phyloP scores from a whole-genome alignment of 2,797 vertebrate genomes.

The Heterohyrax brucei region DNA sequence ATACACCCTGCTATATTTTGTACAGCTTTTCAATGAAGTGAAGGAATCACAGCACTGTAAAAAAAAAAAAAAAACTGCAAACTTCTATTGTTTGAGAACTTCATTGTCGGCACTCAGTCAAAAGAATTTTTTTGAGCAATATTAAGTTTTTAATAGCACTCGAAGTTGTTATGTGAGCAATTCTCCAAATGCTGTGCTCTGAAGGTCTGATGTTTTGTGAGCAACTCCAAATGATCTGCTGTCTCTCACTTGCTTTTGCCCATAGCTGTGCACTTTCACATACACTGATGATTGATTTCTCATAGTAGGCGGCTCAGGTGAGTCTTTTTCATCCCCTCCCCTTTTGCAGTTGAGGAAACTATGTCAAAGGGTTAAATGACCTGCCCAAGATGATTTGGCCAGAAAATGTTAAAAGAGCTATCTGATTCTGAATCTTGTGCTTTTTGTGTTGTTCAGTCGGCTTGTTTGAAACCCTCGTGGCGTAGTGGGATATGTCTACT shows the following conservation, averaged over 20 bases:
- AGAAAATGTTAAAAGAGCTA: background rate
- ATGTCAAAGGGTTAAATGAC: slow-evolving; percentile 54
- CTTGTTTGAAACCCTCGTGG: background rate
- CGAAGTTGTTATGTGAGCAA: background rate
- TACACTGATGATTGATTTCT: slow-evolving; percentile 35
- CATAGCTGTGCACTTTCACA: background rate
- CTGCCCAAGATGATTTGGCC: slow-evolving; percentile 7
- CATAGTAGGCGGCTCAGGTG: background rate
- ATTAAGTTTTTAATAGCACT: background rate
- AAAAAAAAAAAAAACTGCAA: slow-evolving; percentile 13
- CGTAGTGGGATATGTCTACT: too few relatives aligned
- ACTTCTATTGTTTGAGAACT: slow-evolving; percentile 53
- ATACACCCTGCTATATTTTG: slow-evolving; percentile 19
- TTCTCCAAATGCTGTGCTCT: background rate
- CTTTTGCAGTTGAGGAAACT: slow-evolving; percentile 60
- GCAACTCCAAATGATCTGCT: background rate
- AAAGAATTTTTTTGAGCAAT: slow-evolving; percentile 52
- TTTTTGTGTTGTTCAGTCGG: background rate
- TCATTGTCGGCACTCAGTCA: background rate
- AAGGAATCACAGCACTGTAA: slow-evolving; percentile 30
- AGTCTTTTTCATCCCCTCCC: background rate
- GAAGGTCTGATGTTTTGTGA: slow-evolving; percentile 49
- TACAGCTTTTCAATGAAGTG: slow-evolving; percentile 45
- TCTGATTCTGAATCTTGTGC: background rate
- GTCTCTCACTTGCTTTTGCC: slow-evolving; percentile 25